A percentile compares a stretch with the other conserved stretches of the same genome.
phyloP scores from a whole-genome alignment of 2,797 vertebrate genomes.

The Galago senegalensis region DNA sequence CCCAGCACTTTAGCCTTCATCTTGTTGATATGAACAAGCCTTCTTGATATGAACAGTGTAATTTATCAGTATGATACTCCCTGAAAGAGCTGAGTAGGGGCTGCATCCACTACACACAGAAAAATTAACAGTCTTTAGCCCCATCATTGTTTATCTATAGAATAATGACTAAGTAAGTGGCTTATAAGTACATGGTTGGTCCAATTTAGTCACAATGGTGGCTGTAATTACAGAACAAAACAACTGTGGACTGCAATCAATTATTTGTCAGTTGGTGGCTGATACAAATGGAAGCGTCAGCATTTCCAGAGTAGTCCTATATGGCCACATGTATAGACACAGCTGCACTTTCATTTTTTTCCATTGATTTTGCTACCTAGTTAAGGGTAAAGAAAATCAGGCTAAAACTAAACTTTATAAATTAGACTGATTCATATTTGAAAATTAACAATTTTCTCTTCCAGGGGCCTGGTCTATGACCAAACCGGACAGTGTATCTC shows the following conservation, averaged over 20 bases:
- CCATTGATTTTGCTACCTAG: background rate
- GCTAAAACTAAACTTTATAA: background rate
- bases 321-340: background rate
- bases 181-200: background rate
- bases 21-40: background rate
- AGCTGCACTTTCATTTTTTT: background rate
- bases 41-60: background rate
- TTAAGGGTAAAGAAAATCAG: background rate
- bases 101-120: background rate
- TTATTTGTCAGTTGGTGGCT: background rate
- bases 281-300: background rate
- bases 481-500: background rate
- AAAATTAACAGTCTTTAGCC: background rate
- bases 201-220: background rate
- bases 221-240: conserved; percentile 22
- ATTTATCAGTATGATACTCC: background rate
- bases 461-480: background rate
- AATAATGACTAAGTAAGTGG: conserved; percentile 42
- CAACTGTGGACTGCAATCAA: background rate
- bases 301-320: background rate
- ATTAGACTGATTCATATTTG: background rate
- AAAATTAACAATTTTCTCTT: background rate
- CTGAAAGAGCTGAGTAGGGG: background rate
- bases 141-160: background rate
- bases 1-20: background rate